Conservation (phyloP, 2,888 invertebrate species). For the Tillus elongatus region DNA sequence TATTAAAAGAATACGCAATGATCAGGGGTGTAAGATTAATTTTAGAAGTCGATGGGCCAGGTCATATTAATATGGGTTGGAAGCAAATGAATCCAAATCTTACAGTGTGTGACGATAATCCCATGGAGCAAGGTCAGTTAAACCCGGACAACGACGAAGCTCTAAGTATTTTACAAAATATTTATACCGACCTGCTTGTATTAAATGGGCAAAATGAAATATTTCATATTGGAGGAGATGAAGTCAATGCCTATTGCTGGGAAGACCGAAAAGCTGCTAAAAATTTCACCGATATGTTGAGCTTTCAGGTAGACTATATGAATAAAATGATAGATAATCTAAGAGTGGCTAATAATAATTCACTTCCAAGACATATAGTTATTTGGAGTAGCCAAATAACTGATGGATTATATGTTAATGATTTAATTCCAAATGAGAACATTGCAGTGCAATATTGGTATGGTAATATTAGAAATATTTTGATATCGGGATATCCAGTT, state of each 20-base stretch:
- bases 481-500: conserved; percentile 63
- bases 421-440: conserved; percentile 32
- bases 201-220: conserved; percentile 66
- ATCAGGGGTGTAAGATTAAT: conserved; percentile 74
- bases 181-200: conserved; percentile 63
- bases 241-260: conserved; percentile 70
- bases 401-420: conserved; percentile 46
- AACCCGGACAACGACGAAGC: conserved; percentile 69
- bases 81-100: conserved; percentile 60
- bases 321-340: conserved; percentile 50
- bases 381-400: conserved; percentile 70
- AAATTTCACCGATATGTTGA: conserved; percentile 58
- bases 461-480: conserved; percentile 57
- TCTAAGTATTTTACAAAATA: conserved; percentile 56
- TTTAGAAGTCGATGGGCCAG: conserved; percentile 82
- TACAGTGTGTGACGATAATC: conserved; percentile 64
- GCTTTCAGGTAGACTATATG: conserved; percentile 65
- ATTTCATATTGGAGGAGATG: conserved; percentile 71
- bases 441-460: conserved; percentile 72
- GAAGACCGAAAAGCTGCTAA: conserved; percentile 33
- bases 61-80: conserved; percentile 76
- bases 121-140: conserved; percentile 68
- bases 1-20: conserved; percentile 63
- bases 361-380: conserved; percentile 47
- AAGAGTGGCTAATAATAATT: conserved; percentile 48